phyloP scores from a whole-genome alignment of 2,888 invertebrate species.

The Protophormia terraenovae region DNA sequence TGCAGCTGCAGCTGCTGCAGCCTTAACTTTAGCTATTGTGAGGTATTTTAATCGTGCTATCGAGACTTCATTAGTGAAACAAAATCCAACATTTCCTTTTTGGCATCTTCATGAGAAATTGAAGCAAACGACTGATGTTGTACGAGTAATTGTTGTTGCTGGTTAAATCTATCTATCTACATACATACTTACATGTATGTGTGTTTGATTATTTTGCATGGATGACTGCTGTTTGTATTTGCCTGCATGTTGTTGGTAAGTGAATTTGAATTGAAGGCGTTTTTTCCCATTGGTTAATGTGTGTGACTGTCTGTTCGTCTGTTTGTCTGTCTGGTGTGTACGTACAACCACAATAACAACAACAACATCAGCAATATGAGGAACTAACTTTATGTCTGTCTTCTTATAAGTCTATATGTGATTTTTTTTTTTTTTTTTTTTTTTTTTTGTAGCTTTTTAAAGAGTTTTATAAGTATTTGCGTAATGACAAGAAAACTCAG shows the following conservation, averaged over 20 bases:
- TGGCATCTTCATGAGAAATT: conserved; percentile 52
- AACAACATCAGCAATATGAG: conserved; percentile 8
- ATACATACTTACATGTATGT: conserved; percentile 18
- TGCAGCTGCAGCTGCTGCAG: conserved; percentile 10
- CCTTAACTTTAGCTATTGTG: conserved; percentile 28
- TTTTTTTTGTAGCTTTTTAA: conserved; percentile 72
- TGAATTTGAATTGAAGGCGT: conserved; percentile 74
- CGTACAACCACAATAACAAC: not conserved
- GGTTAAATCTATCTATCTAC: no score
- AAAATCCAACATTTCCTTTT: conserved; percentile 65
- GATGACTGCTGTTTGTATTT: conserved; percentile 23
- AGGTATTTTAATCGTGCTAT: conserved; percentile 68
- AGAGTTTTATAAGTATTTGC: conserved; percentile 54
- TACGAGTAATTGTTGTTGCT: conserved; percentile 14
- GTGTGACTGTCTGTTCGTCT: conserved; percentile 23
- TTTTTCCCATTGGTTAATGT: conserved; percentile 58
- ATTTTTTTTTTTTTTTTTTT: conserved; percentile 12
- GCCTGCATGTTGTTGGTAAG: conserved; percentile 48
- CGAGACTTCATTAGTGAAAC: conserved; percentile 69
- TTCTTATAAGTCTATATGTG: conserved; percentile 28
- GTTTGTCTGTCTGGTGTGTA: not conserved
- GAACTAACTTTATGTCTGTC: conserved; percentile 57
- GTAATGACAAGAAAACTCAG: conserved; percentile 48
- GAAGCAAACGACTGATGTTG: conserved; percentile 18
- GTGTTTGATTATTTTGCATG: conserved; percentile 45